Conservation (phyloP, 2,888 invertebrate genomes). For the Cheilosia grossa region DNA sequence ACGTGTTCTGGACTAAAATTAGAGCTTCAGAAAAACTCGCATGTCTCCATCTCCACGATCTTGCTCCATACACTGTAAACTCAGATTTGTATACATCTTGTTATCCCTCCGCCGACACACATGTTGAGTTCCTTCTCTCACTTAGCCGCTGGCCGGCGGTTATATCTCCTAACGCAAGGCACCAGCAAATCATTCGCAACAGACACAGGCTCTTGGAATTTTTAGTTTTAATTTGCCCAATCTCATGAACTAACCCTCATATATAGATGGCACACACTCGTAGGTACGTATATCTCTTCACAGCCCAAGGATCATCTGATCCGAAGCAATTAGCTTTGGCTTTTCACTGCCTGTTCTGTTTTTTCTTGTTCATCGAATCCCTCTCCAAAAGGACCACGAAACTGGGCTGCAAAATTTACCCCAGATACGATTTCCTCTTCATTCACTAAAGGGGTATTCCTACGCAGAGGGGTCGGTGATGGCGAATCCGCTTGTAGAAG, state of each 20-base stretch:
- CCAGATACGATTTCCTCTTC: conserved; percentile 62
- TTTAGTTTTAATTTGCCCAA: conserved; percentile 46
- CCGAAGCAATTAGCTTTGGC: conserved; percentile 55
- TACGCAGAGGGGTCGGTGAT: neutral
- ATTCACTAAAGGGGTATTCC: conserved; percentile 14
- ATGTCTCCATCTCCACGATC: neutral
- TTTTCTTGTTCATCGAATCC: conserved; percentile 35
- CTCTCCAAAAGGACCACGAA: conserved; percentile 22
- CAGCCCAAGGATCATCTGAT: conserved; percentile 33
- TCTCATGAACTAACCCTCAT: conserved; percentile 7
- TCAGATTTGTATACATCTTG: no score
- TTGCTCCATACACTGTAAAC: neutral
- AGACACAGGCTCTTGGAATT: conserved; percentile 25
- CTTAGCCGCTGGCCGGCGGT: conserved; percentile 35
- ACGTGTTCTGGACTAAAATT: neutral
- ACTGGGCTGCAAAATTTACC: conserved; percentile 46
- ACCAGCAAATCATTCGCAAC: conserved; percentile 33
- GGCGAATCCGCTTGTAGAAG: conserved; percentile 40
- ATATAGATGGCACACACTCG: neutral
- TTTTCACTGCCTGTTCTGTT: conserved; percentile 26
- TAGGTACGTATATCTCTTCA: neutral
- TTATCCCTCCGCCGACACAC: neutral
- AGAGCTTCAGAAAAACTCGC: neutral
- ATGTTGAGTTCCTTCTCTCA: conserved; percentile 26
- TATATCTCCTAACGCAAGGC: conserved; percentile 20